phyloP scores from a whole-genome alignment of 64 coral and sea anemone species.

The Orbicella faveolata region DNA sequence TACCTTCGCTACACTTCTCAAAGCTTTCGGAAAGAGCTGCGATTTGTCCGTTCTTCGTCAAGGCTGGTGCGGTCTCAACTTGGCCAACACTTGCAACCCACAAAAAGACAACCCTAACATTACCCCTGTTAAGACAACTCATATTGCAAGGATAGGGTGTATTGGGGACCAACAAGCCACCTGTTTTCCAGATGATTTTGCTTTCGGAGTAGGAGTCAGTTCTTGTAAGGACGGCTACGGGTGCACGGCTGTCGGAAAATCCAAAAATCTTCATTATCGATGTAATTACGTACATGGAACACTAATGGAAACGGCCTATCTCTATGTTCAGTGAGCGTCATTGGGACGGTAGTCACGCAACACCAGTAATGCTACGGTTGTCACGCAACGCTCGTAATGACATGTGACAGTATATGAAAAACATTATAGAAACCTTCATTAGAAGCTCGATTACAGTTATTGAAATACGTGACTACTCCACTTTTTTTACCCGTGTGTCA shows the following conservation, averaged over 20 bases:
- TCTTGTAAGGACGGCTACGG: conserved; percentile 93
- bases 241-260: conserved; percentile 72
- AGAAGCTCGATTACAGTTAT: too few species aligned
- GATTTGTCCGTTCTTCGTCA: conserved; percentile 82
- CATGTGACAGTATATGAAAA: too few species aligned
- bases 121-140: conserved; percentile 68
- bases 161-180: conserved; percentile 86
- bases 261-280: conserved; percentile 91
- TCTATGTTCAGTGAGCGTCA: conserved; percentile 64
- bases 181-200: conserved; percentile 88
- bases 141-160: conserved; percentile 86
- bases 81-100: conserved; percentile 82
- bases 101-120: conserved; percentile 74
- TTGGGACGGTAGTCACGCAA: background rate
- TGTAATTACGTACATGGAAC: conserved; percentile 90
- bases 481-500: too few species aligned
- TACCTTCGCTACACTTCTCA: conserved; percentile 80
- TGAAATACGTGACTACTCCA: too few species aligned
- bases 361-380: background rate
- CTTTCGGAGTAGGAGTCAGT: conserved; percentile 89
- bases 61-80: conserved; percentile 89
- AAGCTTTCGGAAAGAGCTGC: conserved; percentile 91
- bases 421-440: too few species aligned
- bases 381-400: background rate
- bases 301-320: conserved; percentile 81